A percentile compares a stretch with the other conserved stretches of the same genome.
phyloP scores from a whole-genome alignment of 2,888 invertebrate species.

The Scaptomyza tumidula region DNA sequence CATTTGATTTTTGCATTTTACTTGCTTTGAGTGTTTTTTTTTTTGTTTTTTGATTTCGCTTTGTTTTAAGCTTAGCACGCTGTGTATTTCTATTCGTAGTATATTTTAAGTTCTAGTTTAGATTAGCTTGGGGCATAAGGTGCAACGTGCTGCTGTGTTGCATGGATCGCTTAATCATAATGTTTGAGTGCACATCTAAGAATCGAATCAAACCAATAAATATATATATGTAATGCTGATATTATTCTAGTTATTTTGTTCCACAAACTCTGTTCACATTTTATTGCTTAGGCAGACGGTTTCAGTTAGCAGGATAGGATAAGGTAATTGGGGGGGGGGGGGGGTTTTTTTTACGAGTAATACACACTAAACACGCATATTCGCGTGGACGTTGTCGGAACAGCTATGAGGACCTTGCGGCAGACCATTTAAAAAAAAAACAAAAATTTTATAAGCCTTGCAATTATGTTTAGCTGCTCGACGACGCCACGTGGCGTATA shows the following conservation, averaged over 20 bases:
- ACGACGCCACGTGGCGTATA: constrained; percentile 46
- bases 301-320: constrained; percentile 38
- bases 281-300: constrained; percentile 58
- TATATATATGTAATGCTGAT: neutral
- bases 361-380: constrained; percentile 52
- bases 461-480: constrained; percentile 60
- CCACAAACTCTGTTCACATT: constrained; percentile 43
- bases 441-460: constrained; percentile 16
- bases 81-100: constrained; percentile 8
- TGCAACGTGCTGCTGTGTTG: constrained; percentile 4
- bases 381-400: constrained; percentile 33
- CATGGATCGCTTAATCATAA: neutral
- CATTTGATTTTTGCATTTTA: constrained; percentile 13
- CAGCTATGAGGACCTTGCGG: constrained; percentile 69
- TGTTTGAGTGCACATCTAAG: constrained; percentile 13
- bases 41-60: neutral
- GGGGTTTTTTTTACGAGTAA: constrained; percentile 23
- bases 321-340: neutral
- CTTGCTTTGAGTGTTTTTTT: neutral
- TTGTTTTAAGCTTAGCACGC: neutral
- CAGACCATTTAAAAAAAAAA: constrained; percentile 18
- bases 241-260: neutral
- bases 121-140: constrained; percentile 15
- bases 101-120: constrained; percentile 17
- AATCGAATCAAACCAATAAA: constrained; percentile 17